Evolutionary conservation across 2,888 invertebrate genomes (phyloP).

Genomic region (Tenthredo amoena): DNA sequence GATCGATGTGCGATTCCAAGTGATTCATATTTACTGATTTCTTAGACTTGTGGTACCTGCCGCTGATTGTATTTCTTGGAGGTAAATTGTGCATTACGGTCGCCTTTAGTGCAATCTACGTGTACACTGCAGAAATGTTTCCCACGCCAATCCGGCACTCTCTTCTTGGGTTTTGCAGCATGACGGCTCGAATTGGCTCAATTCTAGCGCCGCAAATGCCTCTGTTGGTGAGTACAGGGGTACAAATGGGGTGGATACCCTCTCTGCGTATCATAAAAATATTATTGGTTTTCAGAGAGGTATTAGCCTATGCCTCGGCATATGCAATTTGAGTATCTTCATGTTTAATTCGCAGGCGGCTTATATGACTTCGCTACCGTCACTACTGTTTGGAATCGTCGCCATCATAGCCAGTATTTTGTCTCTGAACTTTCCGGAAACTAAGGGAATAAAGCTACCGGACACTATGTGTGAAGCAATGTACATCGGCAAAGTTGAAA

Average conservation of each 20-base stretch:
- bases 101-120: slow-evolving; percentile 84
- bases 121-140: slow-evolving; percentile 86
- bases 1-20: slow-evolving; percentile 7
- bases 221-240: slow-evolving; percentile 79
- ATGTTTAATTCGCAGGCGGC: slow-evolving; percentile 64
- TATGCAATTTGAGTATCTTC: slow-evolving; percentile 50
- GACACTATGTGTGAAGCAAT: slow-evolving; percentile 87
- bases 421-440: slow-evolving; percentile 85
- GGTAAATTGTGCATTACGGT: slow-evolving; percentile 85
- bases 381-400: slow-evolving; percentile 83
- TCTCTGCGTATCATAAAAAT: background rate
- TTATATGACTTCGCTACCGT: slow-evolving; percentile 79
- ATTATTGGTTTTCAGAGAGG: background rate
- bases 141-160: slow-evolving; percentile 85
- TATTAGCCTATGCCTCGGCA: background rate
- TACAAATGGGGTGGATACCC: background rate
- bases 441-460: slow-evolving; percentile 82
- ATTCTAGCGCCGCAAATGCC: slow-evolving; percentile 87
- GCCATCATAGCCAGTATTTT: slow-evolving; percentile 82
- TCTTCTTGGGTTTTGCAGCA: slow-evolving; percentile 84
- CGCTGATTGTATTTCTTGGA: slow-evolving; percentile 81
- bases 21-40: slow-evolving; percentile 73
- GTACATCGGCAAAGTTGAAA: slow-evolving; percentile 74
- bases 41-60: slow-evolving; percentile 79
- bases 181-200: slow-evolving; percentile 85